Base-by-base conservation (phyloP, 1,140 invertebrate genomes). In the Ceratitis capitata region DNA sequence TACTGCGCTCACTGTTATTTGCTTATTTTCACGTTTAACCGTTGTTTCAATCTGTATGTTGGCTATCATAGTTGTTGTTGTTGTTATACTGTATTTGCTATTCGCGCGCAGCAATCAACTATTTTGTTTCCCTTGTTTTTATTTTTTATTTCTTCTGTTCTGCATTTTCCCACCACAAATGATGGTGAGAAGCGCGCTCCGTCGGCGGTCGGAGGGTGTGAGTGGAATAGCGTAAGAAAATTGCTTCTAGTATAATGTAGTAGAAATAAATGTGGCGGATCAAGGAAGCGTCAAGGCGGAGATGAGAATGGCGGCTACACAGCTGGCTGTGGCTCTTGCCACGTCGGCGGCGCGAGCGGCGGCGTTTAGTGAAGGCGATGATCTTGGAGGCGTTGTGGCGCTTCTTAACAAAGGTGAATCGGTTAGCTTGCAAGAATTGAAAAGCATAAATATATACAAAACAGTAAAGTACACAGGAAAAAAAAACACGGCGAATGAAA, bases 171-270 rank as follows among this genome's bases (percentile, higher is more conserved):
- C 5, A n/a, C n/a, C n/a, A n/a, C n/a, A n/a, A n/a, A n/a, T n/a
- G n/a, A n/a, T n/a, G n/a, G n/a, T n/a, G n/a, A n/a, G 26, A 47
- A 45, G 39, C 39, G 9, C 14, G 45, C 26, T 47, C n/a, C 14
- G 45, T n/a, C 7, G 45, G 82, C 23, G 53, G 9, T 1, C 0
- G 32, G 53, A 16, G 9, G 7, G n/a, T n/a, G n/a, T n/a, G n/a
- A 49, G 45, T 23, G 19, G n/a, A n/a, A 23, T 12, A 61, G 12
- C 7, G 26, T n/a, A 39, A 53, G 83, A 84, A 84, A 84, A 84
- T 61, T 61, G 56, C 29, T 84, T 84, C 53, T 35, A 58, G 12
- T 16, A 84, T 84, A 84, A 84, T 84, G 83, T 61, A 84, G 83
- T 61, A 78, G 69, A 78, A 78, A 78, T 78, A 78, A 78, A 78